Base-by-base conservation (phyloP, 2,888 invertebrate genomes). In the Protodeltote pygarga region DNA sequence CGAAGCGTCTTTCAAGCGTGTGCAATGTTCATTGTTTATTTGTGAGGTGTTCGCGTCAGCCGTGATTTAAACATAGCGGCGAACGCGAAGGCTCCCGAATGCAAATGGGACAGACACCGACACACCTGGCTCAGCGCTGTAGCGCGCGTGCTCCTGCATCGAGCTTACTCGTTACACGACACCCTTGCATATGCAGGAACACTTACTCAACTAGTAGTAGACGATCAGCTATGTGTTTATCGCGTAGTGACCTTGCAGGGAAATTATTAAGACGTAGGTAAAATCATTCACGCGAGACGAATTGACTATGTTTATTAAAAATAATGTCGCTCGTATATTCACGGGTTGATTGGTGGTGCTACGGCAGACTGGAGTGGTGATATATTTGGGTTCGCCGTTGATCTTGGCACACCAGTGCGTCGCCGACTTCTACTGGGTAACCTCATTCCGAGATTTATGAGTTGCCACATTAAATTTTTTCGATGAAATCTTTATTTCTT, bases 391-490 rank as follows among this genome's bases (percentile, higher is more conserved):
- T 13, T 17, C 25, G 14, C 23, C 28, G 52, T 53, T 39, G 51
- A 51, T 59, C 31, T 52, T 66, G 64, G 47, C 64, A 48, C 28
- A 15, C 9, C 27, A 13, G n/a, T 23, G 23, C 34, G 31, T 16
- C 23, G 27, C 21, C 13, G 11, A n/a, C n/a, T n/a, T n/a, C n/a
- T n/a, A n/a, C 31, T 10, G 1, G 16, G 15, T 48, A 31, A 52
- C 49, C 59, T 51, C 47, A 16, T 51, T 51, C 38, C 17, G 29
- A 9, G 20, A 49, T 49, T 45, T 47, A 45, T 34, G 29, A 17
- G 23, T 25, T 5, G 4, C 11, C 21, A 17, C 24, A 13, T 45
- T 16, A 50, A 41, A 48, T 34, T 44, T 34, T 40, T 31, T 48
- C 13, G 16, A 39, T 19, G n/a, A 27, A 28, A 38, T 16, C 14